Conservation (phyloP, 2,113 vertebrate species). For the Strix aluco region DNA sequence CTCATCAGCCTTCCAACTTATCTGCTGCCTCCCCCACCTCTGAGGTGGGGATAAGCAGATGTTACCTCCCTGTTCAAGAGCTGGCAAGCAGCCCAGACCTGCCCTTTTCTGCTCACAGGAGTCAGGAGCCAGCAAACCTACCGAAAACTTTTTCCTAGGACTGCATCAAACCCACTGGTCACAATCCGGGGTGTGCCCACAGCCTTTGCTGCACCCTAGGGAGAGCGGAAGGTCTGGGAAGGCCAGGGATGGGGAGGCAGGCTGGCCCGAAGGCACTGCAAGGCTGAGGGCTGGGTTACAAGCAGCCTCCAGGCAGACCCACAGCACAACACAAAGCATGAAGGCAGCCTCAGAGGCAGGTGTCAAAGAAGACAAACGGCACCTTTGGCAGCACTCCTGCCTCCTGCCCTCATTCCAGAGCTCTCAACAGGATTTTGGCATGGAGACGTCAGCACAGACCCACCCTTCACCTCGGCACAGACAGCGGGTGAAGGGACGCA, state of each 20-base stretch:
- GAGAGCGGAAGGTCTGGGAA: rapidly evolving
- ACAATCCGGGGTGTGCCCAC: rapidly evolving
- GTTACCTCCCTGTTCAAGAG: not conserved
- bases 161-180: not conserved
- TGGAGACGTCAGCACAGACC: not conserved
- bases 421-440: not conserved
- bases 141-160: not conserved
- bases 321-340: rapidly evolving
- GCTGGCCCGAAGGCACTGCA: not conserved
- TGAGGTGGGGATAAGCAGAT: conserved; percentile 7
- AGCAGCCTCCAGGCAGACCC: not conserved
- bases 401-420: not conserved
- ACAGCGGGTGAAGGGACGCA: not conserved
- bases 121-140: not conserved
- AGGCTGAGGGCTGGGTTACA: rapidly evolving
- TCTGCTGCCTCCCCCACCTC: not conserved
- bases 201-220: not conserved
- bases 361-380: not conserved
- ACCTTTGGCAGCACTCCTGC: not conserved
- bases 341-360: not conserved
- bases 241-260: not conserved
- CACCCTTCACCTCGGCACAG: not conserved
- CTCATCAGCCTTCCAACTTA: not conserved
- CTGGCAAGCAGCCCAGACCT: not conserved
- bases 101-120: not conserved